Conservation (phyloP, 2,888 invertebrate genomes). For the Embidobia sp. region DNA sequence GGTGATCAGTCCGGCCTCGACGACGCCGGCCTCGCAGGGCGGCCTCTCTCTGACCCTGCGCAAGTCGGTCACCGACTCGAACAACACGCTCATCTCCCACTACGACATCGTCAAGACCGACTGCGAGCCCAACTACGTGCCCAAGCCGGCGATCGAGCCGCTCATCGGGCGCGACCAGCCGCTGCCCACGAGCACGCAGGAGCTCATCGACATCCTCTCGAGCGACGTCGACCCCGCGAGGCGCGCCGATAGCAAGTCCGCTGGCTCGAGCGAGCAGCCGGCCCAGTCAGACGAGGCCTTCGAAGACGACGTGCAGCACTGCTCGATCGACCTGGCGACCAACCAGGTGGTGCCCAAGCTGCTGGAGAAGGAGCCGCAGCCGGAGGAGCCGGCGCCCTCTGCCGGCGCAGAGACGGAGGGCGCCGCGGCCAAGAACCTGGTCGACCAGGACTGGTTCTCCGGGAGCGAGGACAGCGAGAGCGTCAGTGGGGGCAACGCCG, state of each 20-base stretch:
- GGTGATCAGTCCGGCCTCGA: conserved; percentile 65
- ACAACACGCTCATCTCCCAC: conserved; percentile 78
- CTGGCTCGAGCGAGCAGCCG: too few relatives aligned
- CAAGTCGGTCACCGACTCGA: conserved; percentile 78
- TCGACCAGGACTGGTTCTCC: conserved; percentile 81
- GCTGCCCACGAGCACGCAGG: conserved; percentile 78
- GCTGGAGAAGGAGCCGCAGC: conserved; percentile 66
- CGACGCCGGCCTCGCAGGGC: conserved; percentile 68
- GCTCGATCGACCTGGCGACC: conserved; percentile 71
- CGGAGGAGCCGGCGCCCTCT: conserved; percentile 10
- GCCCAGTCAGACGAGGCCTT: conserved; percentile 50
- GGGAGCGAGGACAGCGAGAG: conserved; percentile 80
- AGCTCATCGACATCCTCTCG: conserved; percentile 78
- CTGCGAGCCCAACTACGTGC: conserved; percentile 72
- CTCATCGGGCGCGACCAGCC: conserved; percentile 76
- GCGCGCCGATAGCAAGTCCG: not conserved
- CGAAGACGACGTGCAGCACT: conserved; percentile 73
- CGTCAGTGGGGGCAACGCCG: conserved; percentile 82
- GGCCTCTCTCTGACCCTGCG: conserved; percentile 78
- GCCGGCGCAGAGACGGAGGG: conserved; percentile 55
- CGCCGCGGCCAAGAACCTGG: conserved; percentile 74
- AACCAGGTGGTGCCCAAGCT: conserved; percentile 55
- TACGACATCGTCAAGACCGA: conserved; percentile 81
- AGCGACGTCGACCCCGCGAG: conserved; percentile 72
- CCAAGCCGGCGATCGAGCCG: conserved; percentile 70